Percentiles rank a stretch among this genome's conserved stretches.
Conservation (phyloP, 1,140 invertebrate genomes). For the Chelonus insularis region DNA sequence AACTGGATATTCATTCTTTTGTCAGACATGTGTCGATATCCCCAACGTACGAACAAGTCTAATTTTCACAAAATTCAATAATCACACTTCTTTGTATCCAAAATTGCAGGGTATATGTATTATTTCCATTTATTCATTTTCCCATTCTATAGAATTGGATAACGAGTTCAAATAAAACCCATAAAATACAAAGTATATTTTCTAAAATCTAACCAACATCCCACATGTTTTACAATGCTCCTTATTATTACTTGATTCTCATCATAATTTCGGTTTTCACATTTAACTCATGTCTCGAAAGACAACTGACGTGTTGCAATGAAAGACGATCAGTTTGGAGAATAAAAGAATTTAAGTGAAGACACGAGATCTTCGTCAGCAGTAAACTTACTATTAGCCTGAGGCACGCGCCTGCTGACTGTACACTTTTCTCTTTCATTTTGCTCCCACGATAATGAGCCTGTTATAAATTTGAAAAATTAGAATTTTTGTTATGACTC, state of each 20-base stretch:
- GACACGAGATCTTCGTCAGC: not conserved
- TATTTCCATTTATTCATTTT: too few species aligned
- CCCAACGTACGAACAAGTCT: not conserved
- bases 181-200: too few species aligned
- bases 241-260: not conserved
- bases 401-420: constrained; percentile 12
- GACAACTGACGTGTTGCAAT: not conserved
- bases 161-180: too few species aligned
- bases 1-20: constrained; percentile 15
- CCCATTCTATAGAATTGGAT: too few species aligned
- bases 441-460: not conserved
- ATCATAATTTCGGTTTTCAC: not conserved
- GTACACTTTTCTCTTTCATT: not conserved
- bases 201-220: too few species aligned
- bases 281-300: not conserved
- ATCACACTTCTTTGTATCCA: too few species aligned
- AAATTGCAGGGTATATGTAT: too few species aligned
- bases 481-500: not conserved
- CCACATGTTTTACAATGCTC: too few species aligned
- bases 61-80: not conserved
- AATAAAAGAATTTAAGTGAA: not conserved
- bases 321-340: not conserved
- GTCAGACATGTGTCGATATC: constrained; percentile 9
- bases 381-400: constrained; percentile 1
- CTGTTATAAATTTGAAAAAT: not conserved